phyloP scores from a whole-genome alignment of 2,797 vertebrate species.

The Lophotriccus pileatus region DNA sequence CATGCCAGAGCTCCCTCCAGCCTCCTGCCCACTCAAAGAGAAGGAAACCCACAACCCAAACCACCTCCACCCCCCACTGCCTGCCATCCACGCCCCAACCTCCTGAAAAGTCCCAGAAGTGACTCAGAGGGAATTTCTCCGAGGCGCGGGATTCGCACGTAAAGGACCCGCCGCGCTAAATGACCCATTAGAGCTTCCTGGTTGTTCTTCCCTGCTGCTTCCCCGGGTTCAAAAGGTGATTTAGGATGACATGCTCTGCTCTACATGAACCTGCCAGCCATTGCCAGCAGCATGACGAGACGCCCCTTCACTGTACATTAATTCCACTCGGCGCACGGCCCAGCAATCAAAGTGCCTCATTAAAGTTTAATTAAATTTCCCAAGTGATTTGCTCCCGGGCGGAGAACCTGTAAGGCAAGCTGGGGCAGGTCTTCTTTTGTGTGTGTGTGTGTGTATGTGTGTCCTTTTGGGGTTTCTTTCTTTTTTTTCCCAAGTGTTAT shows the following conservation, averaged over 20 bases:
- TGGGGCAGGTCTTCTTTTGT: not conserved
- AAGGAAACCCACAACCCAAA: not conserved
- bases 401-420: conserved; percentile 46
- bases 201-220: not conserved
- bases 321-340: conserved; percentile 31
- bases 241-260: conserved; percentile 37
- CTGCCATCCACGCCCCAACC: not conserved
- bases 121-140: not conserved
- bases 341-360: conserved; percentile 59
- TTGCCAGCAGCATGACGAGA: conserved; percentile 41
- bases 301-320: conserved; percentile 8
- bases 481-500: not conserved
- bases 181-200: not conserved
- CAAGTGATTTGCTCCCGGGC: conserved; percentile 52
- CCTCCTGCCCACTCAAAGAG: not conserved
- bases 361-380: conserved; percentile 65
- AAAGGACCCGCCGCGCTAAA: not conserved
- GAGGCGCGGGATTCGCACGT: accelerated
- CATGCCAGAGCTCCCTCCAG: not conserved
- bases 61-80: not conserved
- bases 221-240: conserved; percentile 63
- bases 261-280: conserved; percentile 20
- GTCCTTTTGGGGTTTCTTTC: not conserved
- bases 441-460: not conserved
- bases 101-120: not conserved